phyloP scores from a whole-genome alignment of 2,797 vertebrate genomes.

The Alca torda region DNA sequence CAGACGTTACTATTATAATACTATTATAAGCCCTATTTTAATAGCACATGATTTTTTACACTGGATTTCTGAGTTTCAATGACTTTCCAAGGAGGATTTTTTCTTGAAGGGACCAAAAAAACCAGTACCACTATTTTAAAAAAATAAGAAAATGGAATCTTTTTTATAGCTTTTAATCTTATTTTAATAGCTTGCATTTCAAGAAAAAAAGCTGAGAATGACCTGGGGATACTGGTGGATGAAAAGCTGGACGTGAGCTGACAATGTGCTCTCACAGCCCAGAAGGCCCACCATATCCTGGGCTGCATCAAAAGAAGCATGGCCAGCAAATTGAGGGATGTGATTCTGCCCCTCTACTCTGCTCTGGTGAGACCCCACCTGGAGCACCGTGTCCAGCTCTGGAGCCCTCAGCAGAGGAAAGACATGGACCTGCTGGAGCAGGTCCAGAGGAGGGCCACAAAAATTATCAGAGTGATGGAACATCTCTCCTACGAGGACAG shows the following conservation, averaged over 20 bases:
- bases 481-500: not conserved
- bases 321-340: no score
- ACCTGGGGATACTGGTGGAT: not conserved
- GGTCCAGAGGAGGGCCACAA: no score
- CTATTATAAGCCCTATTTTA: not conserved
- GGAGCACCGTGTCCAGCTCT: no score
- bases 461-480: no score
- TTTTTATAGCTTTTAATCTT: not conserved
- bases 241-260: no score
- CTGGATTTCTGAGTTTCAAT: not conserved
- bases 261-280: no score
- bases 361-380: no score
- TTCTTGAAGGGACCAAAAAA: not conserved
- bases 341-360: no score
- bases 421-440: no score
- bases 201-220: not conserved
- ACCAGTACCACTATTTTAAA: not conserved
- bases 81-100: not conserved
- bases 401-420: no score
- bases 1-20: not conserved
- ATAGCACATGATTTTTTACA: not conserved
- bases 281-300: no score
- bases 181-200: not conserved
- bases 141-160: not conserved
- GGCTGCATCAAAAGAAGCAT: no score